Evolutionary conservation across 64 coral and sea anemone species (phyloP).

Genomic region (Dendrophyllia cribrosa): DNA sequence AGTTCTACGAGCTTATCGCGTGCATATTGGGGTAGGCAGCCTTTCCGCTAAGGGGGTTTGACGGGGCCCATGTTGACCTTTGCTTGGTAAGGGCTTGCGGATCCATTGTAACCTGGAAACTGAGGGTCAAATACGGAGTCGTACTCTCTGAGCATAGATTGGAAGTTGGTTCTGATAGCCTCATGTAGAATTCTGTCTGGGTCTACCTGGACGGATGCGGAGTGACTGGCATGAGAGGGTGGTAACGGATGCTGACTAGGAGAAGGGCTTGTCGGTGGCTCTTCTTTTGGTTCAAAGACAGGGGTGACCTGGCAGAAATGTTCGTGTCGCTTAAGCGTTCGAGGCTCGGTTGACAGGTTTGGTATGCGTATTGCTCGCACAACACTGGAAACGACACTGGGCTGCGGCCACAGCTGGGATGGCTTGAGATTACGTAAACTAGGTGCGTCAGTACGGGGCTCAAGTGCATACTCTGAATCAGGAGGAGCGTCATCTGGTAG

Average conservation of each 20-base stretch:
- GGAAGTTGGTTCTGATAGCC: slow-evolving; percentile 12
- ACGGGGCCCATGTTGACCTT: slow-evolving; percentile 58
- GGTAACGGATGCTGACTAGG: neutral
- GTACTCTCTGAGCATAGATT: slow-evolving; percentile 38
- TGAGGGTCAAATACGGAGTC: slow-evolving; percentile 34
- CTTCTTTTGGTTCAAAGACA: neutral
- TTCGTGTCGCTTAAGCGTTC: neutral
- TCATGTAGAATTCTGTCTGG: neutral
- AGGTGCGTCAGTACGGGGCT: neutral
- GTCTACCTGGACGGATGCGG: neutral
- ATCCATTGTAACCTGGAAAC: slow-evolving; percentile 31
- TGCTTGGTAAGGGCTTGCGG: slow-evolving; percentile 35
- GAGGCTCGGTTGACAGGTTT: slow-evolving; percentile 25
- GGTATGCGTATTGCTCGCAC: neutral
- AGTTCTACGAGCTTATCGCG: slow-evolving; percentile 3
- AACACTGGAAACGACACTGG: slow-evolving; percentile 16
- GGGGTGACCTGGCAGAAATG: slow-evolving; percentile 42
- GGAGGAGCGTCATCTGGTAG: neutral
- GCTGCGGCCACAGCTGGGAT: neutral
- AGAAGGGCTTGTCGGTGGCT: too few relatives aligned
- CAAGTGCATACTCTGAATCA: slow-evolving; percentile 49
- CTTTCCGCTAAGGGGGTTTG: slow-evolving; percentile 36
- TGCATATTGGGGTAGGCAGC: neutral
- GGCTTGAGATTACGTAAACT: neutral
- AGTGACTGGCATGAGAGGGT: neutral